Conservation (phyloP, 1,140 invertebrate genomes). For the Hylaeus volcanicus region DNA sequence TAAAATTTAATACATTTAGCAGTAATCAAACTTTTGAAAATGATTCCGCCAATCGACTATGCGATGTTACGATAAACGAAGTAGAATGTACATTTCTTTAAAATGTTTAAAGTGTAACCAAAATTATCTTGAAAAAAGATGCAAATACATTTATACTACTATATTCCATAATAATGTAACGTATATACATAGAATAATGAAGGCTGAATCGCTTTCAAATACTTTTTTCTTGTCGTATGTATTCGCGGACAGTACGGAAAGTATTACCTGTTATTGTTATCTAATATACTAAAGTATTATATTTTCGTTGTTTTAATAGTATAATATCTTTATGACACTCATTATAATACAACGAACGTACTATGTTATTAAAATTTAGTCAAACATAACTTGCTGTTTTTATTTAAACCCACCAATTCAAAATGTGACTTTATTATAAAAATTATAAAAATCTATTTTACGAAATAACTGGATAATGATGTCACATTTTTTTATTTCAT, state of each 20-base stretch:
- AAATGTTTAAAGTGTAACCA: neutral
- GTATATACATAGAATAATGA: slow-evolving; percentile 6
- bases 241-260: neutral
- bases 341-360: slow-evolving; percentile 38
- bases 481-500: slow-evolving; percentile 12
- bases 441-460: neutral
- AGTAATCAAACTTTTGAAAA: neutral
- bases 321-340: slow-evolving; percentile 38
- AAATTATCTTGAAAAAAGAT: neutral
- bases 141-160: neutral
- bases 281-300: slow-evolving; percentile 28
- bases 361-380: slow-evolving; percentile 64
- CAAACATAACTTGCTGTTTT: slow-evolving; percentile 68
- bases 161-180: slow-evolving; percentile 21
- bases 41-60: neutral
- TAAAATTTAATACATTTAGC: neutral
- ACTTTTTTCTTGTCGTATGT: slow-evolving; percentile 22
- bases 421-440: slow-evolving; percentile 20
- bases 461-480: neutral
- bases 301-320: slow-evolving; percentile 31
- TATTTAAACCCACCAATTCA: slow-evolving; percentile 67
- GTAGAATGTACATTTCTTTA: neutral
- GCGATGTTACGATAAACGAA: neutral
- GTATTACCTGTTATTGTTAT: slow-evolving; percentile 12
- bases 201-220: slow-evolving; percentile 10